Conservation (phyloP, 2,888 invertebrate genomes). For the Nematopogon swammerdamellus region DNA sequence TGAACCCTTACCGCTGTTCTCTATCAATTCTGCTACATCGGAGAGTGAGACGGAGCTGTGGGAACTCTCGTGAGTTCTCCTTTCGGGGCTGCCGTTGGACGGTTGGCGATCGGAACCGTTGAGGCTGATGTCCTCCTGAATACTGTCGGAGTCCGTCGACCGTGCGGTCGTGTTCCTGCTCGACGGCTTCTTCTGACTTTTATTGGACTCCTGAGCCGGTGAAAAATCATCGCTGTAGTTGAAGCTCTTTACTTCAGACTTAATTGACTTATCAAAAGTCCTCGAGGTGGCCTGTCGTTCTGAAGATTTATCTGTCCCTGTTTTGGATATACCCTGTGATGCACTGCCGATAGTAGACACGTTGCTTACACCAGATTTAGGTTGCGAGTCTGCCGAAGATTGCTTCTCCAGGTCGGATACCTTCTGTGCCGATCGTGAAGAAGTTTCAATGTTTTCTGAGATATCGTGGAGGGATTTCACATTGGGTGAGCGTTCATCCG, state of each 20-base stretch:
- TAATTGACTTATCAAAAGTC: neutral
- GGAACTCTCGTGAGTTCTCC: constrained; percentile 17
- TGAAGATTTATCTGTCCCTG: neutral
- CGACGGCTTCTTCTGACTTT: constrained; percentile 3
- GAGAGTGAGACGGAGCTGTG: constrained; percentile 42
- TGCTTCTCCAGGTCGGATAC: neutral
- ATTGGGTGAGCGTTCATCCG: neutral
- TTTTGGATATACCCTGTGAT: too few relatives aligned
- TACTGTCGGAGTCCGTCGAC: neutral
- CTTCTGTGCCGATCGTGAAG: neutral
- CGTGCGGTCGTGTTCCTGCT: neutral
- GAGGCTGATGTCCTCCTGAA: constrained; percentile 1
- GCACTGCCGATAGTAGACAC: neutral
- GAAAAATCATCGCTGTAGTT: constrained; percentile 38
- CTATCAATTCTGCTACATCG: constrained; percentile 41
- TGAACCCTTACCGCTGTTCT: constrained; percentile 30
- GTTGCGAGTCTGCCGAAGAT: neutral
- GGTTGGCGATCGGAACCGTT: neutral
- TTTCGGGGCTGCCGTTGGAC: neutral
- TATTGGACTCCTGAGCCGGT: constrained; percentile 23
- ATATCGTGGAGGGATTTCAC: neutral
- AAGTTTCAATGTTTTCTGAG: neutral
- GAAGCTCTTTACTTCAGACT: neutral
- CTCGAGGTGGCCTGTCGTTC: neutral
- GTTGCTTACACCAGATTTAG: neutral